Percentiles rank a stretch among this genome's conserved stretches.
Conservation (phyloP, 2,113 vertebrate species). For the Eira barbara region DNA sequence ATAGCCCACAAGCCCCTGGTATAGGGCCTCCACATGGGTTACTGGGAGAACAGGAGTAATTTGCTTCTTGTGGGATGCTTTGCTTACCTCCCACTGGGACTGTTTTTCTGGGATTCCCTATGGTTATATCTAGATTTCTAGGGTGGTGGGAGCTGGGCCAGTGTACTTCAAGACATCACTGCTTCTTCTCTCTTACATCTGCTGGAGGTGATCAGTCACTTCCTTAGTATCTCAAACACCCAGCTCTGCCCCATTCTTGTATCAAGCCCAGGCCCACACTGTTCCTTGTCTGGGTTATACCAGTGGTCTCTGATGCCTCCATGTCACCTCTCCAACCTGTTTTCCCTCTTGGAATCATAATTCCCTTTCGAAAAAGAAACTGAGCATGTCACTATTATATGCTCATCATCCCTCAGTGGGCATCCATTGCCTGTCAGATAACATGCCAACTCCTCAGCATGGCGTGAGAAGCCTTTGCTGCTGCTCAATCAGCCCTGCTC, state of each 20-base stretch:
- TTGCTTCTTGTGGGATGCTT: not conserved
- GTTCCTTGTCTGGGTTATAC: not conserved
- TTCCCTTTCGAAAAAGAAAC: not conserved
- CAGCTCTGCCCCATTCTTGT: not conserved
- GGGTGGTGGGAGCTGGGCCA: not conserved
- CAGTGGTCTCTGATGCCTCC: not conserved
- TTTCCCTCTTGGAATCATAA: not conserved
- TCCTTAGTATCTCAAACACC: not conserved
- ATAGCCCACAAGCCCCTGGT: too few relatives aligned
- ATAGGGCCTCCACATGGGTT: not conserved
- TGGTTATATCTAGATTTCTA: not conserved
- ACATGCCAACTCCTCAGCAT: not conserved
- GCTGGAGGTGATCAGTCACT: not conserved
- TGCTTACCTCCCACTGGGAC: not conserved
- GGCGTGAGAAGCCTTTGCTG: not conserved
- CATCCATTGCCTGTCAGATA: not conserved
- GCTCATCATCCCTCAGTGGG: not conserved
- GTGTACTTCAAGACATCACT: not conserved
- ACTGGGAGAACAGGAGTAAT: not conserved
- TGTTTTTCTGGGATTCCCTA: not conserved
- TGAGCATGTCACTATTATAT: not conserved
- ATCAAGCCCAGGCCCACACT: too few relatives aligned
- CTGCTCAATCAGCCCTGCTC: not conserved
- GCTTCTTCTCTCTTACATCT: not conserved
- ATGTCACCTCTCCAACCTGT: not conserved